Evolutionary conservation across 2,797 vertebrate genomes (phyloP).

Genomic region (Craterocephalus amniculus): DNA sequence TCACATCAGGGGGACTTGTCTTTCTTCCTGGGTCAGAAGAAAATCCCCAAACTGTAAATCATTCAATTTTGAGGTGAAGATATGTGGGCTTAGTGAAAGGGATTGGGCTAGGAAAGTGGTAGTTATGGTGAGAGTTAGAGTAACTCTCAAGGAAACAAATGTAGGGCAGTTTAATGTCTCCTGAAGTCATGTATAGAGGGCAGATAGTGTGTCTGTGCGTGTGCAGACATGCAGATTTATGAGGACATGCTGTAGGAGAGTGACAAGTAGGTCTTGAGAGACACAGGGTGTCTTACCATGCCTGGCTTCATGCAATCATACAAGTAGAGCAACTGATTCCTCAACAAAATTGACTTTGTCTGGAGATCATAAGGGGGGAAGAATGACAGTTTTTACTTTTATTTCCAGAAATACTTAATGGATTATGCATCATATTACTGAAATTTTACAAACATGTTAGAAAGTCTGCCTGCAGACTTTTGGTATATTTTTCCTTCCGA

Average conservation of each 20-base stretch:
- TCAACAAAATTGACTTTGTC: background rate
- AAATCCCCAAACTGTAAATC: constrained; percentile 9
- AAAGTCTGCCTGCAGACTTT: too few species aligned
- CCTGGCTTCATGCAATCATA: constrained; percentile 31
- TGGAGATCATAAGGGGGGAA: constrained; percentile 4
- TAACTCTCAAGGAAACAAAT: background rate
- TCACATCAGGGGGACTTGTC: constrained; percentile 1
- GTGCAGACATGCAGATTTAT: constrained; percentile 67
- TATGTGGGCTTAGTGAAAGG: background rate
- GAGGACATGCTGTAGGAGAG: constrained; percentile 53
- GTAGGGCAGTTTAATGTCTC: background rate
- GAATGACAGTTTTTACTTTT: background rate
- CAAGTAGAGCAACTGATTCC: constrained; percentile 25
- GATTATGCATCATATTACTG: too few species aligned
- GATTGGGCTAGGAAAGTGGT: background rate
- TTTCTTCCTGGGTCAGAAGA: constrained; percentile 6
- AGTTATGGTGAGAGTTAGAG: background rate
- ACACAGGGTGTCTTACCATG: constrained; percentile 45
- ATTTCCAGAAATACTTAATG: background rate
- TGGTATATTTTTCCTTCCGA: too few species aligned
- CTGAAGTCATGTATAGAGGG: background rate
- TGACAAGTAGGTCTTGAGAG: constrained; percentile 59
- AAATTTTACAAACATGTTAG: too few species aligned
- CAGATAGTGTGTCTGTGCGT: constrained; percentile 37
- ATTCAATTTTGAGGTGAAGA: background rate